phyloP scores from a whole-genome alignment of 2,797 vertebrate genomes.

The Cygnus olor region DNA sequence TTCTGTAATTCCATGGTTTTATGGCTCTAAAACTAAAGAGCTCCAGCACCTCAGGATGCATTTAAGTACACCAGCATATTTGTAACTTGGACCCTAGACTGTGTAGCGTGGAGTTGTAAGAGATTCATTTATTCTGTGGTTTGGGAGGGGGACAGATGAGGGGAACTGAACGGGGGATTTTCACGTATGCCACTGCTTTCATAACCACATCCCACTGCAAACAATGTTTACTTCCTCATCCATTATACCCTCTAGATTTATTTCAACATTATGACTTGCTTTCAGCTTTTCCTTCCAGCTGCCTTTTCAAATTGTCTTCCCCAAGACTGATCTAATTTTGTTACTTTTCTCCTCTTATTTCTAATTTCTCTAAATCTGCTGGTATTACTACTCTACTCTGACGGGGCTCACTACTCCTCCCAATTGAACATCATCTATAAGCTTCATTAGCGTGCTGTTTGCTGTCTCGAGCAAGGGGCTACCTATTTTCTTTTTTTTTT shows the following conservation, averaged over 20 bases:
- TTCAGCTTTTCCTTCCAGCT: constrained; percentile 45
- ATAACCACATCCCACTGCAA: not conserved
- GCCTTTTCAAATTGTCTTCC: constrained; percentile 46
- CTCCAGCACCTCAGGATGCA: not conserved
- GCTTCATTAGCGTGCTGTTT: constrained; percentile 35
- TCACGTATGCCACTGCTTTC: not conserved
- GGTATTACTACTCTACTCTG: constrained; percentile 23
- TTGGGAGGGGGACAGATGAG: not conserved
- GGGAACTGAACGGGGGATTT: not conserved
- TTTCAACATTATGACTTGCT: not conserved
- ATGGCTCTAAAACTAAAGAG: not conserved
- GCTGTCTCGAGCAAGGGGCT: not conserved
- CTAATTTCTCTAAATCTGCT: constrained; percentile 52
- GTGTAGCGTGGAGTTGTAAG: not conserved
- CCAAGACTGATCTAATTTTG: constrained; percentile 54
- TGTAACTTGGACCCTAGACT: not conserved
- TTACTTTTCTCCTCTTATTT: constrained; percentile 60
- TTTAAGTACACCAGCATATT: not conserved
- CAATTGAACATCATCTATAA: constrained; percentile 26
- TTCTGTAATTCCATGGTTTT: too few relatives aligned
- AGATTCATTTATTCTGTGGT: not conserved
- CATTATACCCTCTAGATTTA: constrained; percentile 23
- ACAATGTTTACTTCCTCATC: constrained; percentile 21
- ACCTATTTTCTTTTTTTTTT: constrained; percentile 1
- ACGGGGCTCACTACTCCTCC: not conserved